Conservation (phyloP, 2,888 invertebrate species). For the Stenotaenia linearis region DNA sequence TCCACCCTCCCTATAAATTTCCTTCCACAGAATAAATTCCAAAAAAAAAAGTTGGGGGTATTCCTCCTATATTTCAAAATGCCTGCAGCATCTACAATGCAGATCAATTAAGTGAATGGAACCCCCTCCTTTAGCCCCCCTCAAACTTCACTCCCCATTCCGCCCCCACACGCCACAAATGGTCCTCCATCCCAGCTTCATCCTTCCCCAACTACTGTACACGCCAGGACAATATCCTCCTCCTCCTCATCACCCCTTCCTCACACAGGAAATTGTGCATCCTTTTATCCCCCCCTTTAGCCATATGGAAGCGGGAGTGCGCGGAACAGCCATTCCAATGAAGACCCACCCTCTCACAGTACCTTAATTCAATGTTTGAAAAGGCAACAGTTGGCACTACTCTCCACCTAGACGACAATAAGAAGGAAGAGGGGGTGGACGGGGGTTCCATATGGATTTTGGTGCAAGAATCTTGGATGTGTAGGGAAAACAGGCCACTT, state of each 20-base stretch:
- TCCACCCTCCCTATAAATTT: neutral
- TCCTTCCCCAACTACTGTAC: neutral
- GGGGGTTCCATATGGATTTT: neutral
- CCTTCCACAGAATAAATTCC: neutral
- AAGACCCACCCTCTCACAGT: neutral
- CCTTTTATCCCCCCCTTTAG: neutral
- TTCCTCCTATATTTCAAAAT: conserved; percentile 2
- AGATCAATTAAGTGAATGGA: conserved; percentile 5
- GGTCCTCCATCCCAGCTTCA: too few relatives aligned
- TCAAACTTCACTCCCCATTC: neutral
- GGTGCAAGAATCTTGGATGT: neutral
- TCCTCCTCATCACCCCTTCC: neutral
- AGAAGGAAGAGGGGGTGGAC: neutral
- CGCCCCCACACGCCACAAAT: conserved; percentile 1
- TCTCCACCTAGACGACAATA: neutral
- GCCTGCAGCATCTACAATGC: conserved; percentile 5
- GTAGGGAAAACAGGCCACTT: neutral
- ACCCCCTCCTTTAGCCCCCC: neutral
- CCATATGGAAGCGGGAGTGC: conserved; percentile 9
- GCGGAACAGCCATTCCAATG: conserved; percentile 4
- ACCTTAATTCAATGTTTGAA: conserved; percentile 9
- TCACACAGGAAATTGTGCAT: conserved; percentile 9
- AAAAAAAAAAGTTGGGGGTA: neutral
- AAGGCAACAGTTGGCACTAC: conserved; percentile 5
- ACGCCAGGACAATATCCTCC: neutral